Evolutionary conservation across 2,113 vertebrate genomes (phyloP), one percentile per base, ranked within the genome.

Genomic region (Pachypanchax playfairii): DNA sequence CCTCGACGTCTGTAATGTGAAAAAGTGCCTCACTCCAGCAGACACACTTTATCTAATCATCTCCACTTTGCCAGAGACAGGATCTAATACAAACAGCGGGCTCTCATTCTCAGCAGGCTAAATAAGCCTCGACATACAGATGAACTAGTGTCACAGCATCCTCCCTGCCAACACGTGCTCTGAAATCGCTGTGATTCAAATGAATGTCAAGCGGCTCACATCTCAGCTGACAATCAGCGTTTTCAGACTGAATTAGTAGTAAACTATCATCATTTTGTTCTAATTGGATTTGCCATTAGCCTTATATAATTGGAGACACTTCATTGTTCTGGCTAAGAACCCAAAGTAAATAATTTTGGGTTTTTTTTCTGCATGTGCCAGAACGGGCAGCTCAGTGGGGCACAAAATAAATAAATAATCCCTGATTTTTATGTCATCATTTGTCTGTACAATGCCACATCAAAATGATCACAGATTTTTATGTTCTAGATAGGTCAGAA

Each of bases 21-120:
- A 79, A 80, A 73, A 64, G 65, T 75, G 87, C 85, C 82, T 46
- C 76, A 82, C 49, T 87, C 88, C 88, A 85, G 73, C 42, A 87
- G 83, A 83, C 80, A 73, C 55, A 63, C 88, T 90, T 91, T 77
- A 90, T 91, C 84, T 91, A 90, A 93, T 92, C 48, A 48, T 76
- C 70, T 59, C 80, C 77, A 78, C 83, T 90, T 92, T 90, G 77
- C 79, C 87, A 39, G 65, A 81, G 75, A 82, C 18, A 83, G 87
- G 85, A 87, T 83, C 85, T 70, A 79, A 90, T 89, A 88, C 71
- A 73, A 73, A 82, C 81, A 63, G 81, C 65, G 80, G 52, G 87
- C 59, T 88, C 73, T 72, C 77, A 70, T 79, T 85, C 82, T 92
- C 90, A 87, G 86, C 64, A 79, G 78, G 85, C 76, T 82, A 89